Conservation (phyloP, 2,113 vertebrate genomes). For the Seriola rivoliana region DNA sequence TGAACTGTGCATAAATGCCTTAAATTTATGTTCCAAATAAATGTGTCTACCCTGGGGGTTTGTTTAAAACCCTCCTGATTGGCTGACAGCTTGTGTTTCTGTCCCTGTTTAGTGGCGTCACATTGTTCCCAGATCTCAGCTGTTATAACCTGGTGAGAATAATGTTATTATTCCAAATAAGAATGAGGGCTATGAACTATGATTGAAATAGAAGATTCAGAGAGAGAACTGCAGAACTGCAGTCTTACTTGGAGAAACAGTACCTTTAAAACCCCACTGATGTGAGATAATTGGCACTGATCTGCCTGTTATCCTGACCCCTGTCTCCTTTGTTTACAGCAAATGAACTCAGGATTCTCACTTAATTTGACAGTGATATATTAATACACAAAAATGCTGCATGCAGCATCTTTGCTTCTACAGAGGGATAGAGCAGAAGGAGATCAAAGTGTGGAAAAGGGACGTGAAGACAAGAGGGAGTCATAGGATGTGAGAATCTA, state of each 20-base stretch:
- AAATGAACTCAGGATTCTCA: not conserved
- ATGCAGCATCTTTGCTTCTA: not conserved
- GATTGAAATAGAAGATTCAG: not conserved
- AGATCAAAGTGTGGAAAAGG: not conserved
- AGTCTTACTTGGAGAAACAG: too few relatives aligned
- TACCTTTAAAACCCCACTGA: not conserved
- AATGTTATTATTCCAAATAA: not conserved
- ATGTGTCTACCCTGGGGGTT: too few relatives aligned
- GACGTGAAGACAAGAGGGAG: not conserved
- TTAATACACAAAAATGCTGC: not conserved
- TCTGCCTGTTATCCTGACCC: not conserved
- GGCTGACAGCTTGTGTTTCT: not conserved
- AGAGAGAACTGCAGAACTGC: too few relatives aligned
- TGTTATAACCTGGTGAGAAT: not conserved
- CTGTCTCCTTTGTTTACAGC: not conserved
- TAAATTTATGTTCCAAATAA: too few relatives aligned
- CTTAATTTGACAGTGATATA: constrained; percentile 7
- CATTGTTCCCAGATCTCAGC: too few relatives aligned
- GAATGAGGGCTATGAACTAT: too few relatives aligned
- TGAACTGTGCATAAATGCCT: not conserved
- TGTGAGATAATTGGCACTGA: not conserved
- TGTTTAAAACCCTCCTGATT: too few relatives aligned
- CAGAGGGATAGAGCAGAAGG: not conserved
- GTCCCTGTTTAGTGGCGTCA: not conserved
- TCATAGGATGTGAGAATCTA: not conserved